Conservation (phyloP, 2,113 vertebrate species). For the Edolisoma coerulescens region DNA sequence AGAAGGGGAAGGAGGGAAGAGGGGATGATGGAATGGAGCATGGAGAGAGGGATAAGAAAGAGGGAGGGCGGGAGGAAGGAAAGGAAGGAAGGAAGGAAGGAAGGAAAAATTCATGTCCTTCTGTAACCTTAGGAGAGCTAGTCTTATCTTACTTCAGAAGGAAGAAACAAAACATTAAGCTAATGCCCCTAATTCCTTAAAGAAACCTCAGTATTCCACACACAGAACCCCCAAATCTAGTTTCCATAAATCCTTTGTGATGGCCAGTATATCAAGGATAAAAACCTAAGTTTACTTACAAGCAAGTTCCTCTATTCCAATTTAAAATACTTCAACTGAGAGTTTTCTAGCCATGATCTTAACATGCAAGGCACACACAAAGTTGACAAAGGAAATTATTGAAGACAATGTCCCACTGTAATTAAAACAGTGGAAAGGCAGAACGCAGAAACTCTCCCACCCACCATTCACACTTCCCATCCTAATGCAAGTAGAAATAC, state of each 20-base stretch:
- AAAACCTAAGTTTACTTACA: slow-evolving; percentile 17
- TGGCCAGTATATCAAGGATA: background rate
- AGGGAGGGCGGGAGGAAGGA: no score
- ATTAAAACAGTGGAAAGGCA: slow-evolving; percentile 62
- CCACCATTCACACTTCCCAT: slow-evolving; percentile 50
- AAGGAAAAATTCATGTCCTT: no score
- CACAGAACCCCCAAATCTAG: background rate
- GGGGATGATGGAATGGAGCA: no score
- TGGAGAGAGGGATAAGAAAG: accelerated
- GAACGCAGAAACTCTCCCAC: slow-evolving; percentile 47
- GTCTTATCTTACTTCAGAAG: background rate
- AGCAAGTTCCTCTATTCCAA: background rate
- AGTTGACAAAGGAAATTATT: slow-evolving; percentile 65
- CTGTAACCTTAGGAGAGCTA: background rate
- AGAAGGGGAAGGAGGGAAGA: background rate
- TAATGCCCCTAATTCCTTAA: background rate
- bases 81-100: accelerated
- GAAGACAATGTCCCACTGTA: slow-evolving; percentile 57
- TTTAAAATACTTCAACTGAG: background rate
- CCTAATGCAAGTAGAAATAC: slow-evolving; percentile 55
- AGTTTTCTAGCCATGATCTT: slow-evolving; percentile 27
- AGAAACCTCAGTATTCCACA: background rate
- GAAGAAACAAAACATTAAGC: background rate
- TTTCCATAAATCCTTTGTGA: background rate
- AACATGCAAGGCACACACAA: slow-evolving; percentile 50